Percentiles rank a stretch among this genome's conserved stretches.
Evolutionary conservation across 1,140 invertebrate species (phyloP).

Genomic region (Daktulosphaira vitifoliae): DNA sequence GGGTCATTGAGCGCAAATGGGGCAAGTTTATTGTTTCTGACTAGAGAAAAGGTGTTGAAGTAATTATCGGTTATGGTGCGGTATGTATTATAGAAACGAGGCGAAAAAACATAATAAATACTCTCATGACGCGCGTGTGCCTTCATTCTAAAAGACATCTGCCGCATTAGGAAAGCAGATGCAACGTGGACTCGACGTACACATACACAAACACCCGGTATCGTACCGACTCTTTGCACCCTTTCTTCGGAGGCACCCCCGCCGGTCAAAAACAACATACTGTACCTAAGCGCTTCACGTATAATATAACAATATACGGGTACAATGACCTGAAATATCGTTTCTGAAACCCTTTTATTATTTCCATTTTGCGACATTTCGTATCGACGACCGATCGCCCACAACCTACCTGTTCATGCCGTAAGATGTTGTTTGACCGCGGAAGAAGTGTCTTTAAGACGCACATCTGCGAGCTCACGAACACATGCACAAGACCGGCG

Average conservation of each 20-base stretch:
- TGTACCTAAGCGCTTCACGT: conserved; percentile 5
- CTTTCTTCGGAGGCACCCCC: conserved; percentile 30
- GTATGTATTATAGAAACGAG: neutral
- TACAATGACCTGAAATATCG: conserved; percentile 19
- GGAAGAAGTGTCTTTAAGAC: conserved; percentile 16
- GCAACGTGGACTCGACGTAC: neutral
- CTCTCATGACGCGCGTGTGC: conserved; percentile 21
- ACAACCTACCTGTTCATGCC: no score
- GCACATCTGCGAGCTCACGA: conserved; percentile 2
- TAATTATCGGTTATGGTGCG: conserved; percentile 25
- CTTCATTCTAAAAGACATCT: conserved; percentile 26
- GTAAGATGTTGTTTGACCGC: neutral
- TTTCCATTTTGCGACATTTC: neutral
- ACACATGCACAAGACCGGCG: neutral
- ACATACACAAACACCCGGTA: neutral
- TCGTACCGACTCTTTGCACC: no score
- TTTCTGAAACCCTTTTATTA: conserved; percentile 6
- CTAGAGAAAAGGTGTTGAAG: no score
- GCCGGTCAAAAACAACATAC: conserved; percentile 27
- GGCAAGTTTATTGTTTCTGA: no score
- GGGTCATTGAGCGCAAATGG: no score
- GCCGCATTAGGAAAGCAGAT: conserved; percentile 25
- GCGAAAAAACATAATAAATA: neutral
- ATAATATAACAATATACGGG: conserved; percentile 8
- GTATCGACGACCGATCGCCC: no score